Conservation (phyloP, 2,113 vertebrate species). For the Arvicanthis niloticus region DNA sequence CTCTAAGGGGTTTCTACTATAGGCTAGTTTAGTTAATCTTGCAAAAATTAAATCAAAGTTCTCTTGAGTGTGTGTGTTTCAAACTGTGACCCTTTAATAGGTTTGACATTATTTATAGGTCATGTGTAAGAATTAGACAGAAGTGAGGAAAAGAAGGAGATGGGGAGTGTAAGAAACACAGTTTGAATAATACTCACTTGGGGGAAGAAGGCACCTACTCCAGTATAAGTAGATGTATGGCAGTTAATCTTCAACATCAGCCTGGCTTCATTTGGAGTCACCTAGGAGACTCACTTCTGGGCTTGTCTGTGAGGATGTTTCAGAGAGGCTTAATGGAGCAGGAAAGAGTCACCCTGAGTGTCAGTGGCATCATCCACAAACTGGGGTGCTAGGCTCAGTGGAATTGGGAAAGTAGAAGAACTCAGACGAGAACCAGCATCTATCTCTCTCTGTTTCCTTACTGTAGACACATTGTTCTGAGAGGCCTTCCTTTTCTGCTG, state of each 20-base stretch:
- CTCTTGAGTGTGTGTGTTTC: background rate
- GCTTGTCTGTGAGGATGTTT: background rate
- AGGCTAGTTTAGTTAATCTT: background rate
- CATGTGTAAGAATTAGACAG: background rate
- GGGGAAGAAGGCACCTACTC: background rate
- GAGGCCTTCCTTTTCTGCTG: background rate
- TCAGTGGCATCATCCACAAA: background rate
- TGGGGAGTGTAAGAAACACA: background rate
- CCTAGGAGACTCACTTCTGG: background rate
- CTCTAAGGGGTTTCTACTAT: background rate
- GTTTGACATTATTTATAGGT: background rate
- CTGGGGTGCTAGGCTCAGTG: background rate
- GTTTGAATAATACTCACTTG: background rate
- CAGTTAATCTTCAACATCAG: too few relatives aligned
- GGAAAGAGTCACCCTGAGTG: background rate
- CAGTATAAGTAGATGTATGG: background rate
- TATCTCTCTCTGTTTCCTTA: background rate
- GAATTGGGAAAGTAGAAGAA: background rate
- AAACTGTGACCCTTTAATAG: background rate
- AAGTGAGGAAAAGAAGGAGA: background rate
- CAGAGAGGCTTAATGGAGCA: background rate
- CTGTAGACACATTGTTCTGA: background rate
- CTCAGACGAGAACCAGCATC: background rate
- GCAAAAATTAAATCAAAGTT: background rate
- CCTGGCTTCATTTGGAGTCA: background rate